Conservation (phyloP, 1,140 invertebrate species). For the Pseudomyrmex pallidus region DNA sequence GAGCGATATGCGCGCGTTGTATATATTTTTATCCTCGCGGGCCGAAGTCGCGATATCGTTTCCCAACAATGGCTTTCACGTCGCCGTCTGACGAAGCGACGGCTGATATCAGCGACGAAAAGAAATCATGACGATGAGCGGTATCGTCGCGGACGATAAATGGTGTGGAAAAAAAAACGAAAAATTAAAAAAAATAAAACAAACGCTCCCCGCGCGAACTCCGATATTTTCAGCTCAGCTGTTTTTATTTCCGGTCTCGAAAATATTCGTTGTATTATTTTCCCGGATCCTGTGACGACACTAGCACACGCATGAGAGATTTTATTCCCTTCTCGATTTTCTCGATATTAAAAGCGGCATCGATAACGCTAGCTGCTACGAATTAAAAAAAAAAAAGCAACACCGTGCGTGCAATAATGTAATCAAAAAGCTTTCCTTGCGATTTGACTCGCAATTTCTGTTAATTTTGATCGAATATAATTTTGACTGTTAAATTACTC, state of each 20-base stretch:
- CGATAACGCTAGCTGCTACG: not conserved
- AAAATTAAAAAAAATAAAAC: slow-evolving; percentile 20
- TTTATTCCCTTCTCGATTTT: slow-evolving; percentile 6
- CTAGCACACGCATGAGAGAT: not conserved
- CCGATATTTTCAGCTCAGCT: not conserved
- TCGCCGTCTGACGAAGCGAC: slow-evolving; percentile 36
- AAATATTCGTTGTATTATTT: slow-evolving; percentile 3
- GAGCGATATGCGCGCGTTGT: not conserved
- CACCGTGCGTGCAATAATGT: not conserved
- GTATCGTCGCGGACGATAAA: slow-evolving; percentile 14
- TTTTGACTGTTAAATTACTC: too few relatives aligned
- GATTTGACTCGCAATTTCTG: not conserved
- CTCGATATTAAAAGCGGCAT: not conserved
- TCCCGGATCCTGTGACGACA: not conserved
- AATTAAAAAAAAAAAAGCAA: not conserved
- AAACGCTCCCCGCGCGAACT: not conserved
- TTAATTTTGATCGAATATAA: too few relatives aligned
- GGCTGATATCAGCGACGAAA: not conserved
- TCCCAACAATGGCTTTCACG: slow-evolving; percentile 19
- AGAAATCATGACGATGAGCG: slow-evolving; percentile 13
- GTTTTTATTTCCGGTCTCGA: slow-evolving; percentile 22
- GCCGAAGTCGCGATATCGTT: not conserved
- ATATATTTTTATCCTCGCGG: slow-evolving; percentile 3
- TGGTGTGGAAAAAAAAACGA: not conserved
- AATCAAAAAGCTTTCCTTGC: not conserved